Percentiles rank a stretch among this genome's conserved stretches.
phyloP scores from a whole-genome alignment of 2,113 vertebrate genomes.

The Uria aalge region DNA sequence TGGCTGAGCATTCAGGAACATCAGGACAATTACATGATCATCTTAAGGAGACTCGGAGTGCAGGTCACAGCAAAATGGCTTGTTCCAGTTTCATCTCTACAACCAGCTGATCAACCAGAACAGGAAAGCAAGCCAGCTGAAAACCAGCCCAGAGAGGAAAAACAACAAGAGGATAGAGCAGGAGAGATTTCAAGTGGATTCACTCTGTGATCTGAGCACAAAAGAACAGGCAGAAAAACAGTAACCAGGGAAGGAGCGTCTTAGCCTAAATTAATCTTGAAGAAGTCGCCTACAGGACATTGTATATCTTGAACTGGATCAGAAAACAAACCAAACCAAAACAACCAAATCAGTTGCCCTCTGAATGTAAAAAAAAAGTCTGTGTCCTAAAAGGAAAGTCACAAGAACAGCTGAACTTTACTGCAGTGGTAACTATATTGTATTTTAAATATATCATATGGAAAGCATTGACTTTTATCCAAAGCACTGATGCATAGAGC shows the following conservation, averaged over 20 bases:
- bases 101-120: background rate
- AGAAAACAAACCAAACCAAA: background rate
- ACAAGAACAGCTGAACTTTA: background rate
- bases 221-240: background rate
- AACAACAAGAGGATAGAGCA: background rate
- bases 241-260: background rate
- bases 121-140: background rate
- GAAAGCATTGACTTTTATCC: background rate
- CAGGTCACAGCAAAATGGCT: background rate
- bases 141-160: background rate
- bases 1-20: background rate
- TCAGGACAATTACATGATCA: background rate
- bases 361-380: background rate
- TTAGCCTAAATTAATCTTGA: background rate
- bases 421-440: background rate
- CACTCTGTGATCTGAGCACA: background rate
- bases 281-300: background rate
- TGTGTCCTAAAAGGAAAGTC: background rate
- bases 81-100: background rate
- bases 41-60: background rate
- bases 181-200: background rate
- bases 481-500: background rate
- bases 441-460: background rate
- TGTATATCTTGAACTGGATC: background rate
- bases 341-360: background rate